Conservation (phyloP, 2,888 invertebrate species). For the Mimas tiliae region DNA sequence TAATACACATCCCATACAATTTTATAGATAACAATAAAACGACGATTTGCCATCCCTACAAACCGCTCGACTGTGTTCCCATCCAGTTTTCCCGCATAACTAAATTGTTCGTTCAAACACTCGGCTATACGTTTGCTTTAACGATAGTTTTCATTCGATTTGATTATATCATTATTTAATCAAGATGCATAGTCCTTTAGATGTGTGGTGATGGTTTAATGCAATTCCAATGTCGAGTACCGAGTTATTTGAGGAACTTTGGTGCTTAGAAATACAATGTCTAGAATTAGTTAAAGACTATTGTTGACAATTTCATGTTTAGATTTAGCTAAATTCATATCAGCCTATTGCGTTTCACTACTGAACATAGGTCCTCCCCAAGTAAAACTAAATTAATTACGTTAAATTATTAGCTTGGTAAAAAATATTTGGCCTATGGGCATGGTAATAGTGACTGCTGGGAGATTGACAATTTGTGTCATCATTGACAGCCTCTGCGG, state of each 20-base stretch:
- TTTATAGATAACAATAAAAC: slow-evolving; percentile 37
- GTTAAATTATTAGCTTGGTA: too few species aligned
- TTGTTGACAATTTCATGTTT: too few species aligned
- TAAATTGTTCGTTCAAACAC: slow-evolving; percentile 70
- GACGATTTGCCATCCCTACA: slow-evolving; percentile 48
- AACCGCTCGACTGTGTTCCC: slow-evolving; percentile 58
- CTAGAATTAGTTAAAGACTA: too few species aligned
- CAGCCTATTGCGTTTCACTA: too few species aligned
- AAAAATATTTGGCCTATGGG: too few species aligned
- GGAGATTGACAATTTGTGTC: too few species aligned
- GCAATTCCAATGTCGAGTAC: not conserved
- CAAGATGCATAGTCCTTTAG: slow-evolving; percentile 12
- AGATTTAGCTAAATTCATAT: not conserved
- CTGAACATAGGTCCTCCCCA: too few species aligned
- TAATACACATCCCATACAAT: too few species aligned
- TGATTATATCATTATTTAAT: slow-evolving; percentile 25
- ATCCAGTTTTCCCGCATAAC: slow-evolving; percentile 62
- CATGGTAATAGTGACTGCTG: too few species aligned
- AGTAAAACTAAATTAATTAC: too few species aligned
- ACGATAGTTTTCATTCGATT: slow-evolving; percentile 51
- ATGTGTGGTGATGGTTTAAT: not conserved
- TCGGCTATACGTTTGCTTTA: slow-evolving; percentile 50
- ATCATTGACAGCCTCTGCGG: too few species aligned
- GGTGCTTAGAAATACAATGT: not conserved
- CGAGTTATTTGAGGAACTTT: not conserved